A percentile compares a stretch with the other conserved stretches of the same genome.
phyloP scores from a whole-genome alignment of 2,888 invertebrate genomes.

The Macrosoma leucophasiata region DNA sequence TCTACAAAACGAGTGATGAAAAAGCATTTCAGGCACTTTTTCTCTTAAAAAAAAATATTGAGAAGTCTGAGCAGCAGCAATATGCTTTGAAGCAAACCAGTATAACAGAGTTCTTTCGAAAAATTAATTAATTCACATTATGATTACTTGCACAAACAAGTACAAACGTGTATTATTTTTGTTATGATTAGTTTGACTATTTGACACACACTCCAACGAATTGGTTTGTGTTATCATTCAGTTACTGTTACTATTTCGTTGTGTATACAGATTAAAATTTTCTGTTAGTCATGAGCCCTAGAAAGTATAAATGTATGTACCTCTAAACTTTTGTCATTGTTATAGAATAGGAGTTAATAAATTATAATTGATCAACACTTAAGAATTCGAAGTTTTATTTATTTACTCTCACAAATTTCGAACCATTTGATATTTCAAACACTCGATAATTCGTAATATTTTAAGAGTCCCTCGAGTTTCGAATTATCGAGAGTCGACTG shows the following conservation, averaged over 20 bases:
- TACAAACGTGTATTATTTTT: no score
- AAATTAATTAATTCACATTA: conserved; percentile 17
- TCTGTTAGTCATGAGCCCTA: no score
- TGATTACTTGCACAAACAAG: conserved; percentile 7
- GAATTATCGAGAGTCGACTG: conserved; percentile 22
- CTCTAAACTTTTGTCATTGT: conserved; percentile 8
- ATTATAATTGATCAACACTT: conserved; percentile 14
- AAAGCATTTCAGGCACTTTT: conserved; percentile 28
- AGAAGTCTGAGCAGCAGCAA: conserved; percentile 25
- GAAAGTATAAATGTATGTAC: no score
- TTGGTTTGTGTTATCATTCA: no score
- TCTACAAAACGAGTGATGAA: conserved; percentile 29
- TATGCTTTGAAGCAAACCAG: conserved; percentile 5
- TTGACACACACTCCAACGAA: no score
- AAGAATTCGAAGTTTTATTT: conserved; percentile 20
- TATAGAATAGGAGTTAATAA: conserved; percentile 9
- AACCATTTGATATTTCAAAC: conserved; percentile 24
- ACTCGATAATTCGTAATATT: conserved; percentile 26
- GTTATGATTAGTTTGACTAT: no score
- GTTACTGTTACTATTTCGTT: no score
- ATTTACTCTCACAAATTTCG: conserved; percentile 19
- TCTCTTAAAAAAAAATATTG: conserved; percentile 18
- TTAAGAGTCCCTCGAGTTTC: conserved; percentile 23
- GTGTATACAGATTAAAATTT: no score
- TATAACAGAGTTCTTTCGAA: conserved; percentile 19